Base-by-base conservation (phyloP, 2,113 vertebrate genomes). In the Grus americana region DNA sequence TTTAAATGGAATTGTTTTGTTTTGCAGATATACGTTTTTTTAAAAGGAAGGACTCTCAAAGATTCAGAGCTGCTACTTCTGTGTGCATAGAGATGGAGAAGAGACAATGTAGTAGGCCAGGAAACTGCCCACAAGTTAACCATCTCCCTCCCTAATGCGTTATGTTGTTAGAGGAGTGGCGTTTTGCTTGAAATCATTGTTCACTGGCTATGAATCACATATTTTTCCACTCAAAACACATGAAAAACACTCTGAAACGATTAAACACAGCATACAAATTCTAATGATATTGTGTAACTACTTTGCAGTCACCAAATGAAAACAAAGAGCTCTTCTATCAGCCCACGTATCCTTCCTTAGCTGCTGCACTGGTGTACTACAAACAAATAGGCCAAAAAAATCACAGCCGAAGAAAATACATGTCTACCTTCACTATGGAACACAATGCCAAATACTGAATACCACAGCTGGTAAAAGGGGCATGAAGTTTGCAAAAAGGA, bases 271-370 rank as follows among this genome's bases (percentile, higher is more conserved):
- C 30, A 79, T 11, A 63, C 29, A 89, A 79, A 92, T 84, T 72
- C 68, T 81, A 74, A 81, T 40, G 44, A 85, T 75, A 87, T 57
- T 91, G 83, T 89, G 76, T 68, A 67, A 95, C 87, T 88, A 74
- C 79, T 92, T 9, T 63, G 65, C 40, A 88, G 65, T 10, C 71
- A 63, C 55, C 84, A 90, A 71, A 80, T 20, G 38, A 86, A 94
- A 96, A 94, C 90, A 92, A 96, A 92, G 79, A 86, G 44, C 29
- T 91, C 72, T 86, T 87, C 86, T 72, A 47, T 91, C 46, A 91
- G 79, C 46, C 68, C 42, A 10, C 4, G 1, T 34, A 42, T 63
- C 63, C 79, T 83, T 62, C 59, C 2, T 1, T 40, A 83, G 79
- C 47, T 74, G 52, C 65, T 74, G 36, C 22, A 46, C 36, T 67